Evolutionary conservation across 2,113 vertebrate species (phyloP).

Genomic region (Ciconia boyciana): DNA sequence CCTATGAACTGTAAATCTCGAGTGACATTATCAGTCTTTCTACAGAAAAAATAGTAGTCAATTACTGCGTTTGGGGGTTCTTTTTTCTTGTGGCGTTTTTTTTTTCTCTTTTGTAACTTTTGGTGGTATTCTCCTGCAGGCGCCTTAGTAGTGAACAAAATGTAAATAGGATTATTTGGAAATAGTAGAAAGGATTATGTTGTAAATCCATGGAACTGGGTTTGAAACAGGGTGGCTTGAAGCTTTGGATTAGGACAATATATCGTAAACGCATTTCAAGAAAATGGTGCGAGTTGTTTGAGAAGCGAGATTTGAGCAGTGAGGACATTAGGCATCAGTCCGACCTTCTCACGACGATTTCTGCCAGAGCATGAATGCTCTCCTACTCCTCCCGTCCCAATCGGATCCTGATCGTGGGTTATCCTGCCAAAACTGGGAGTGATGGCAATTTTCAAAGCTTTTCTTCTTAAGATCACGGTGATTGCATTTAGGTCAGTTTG

Average conservation of each 20-base stretch:
- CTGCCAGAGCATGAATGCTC: background rate
- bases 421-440: background rate
- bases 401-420: background rate
- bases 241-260: background rate
- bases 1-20: background rate
- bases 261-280: background rate
- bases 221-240: background rate
- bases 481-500: background rate
- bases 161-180: conserved; percentile 49
- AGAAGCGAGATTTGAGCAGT: background rate
- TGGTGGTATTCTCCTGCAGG: background rate
- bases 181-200: conserved; percentile 47
- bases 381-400: background rate
- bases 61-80: background rate
- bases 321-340: background rate
- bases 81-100: background rate
- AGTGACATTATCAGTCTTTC: background rate
- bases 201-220: conserved; percentile 6
- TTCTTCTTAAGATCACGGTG: background rate
- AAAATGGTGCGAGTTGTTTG: background rate
- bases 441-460: background rate
- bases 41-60: background rate
- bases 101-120: background rate
- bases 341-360: background rate
- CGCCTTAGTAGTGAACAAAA: conserved; percentile 5